Percentiles rank a stretch among this genome's conserved stretches.
These are phyloP conservation scores for Neolamprologus fasciatus DNA, from an alignment of 2,113 vertebrate genomes.

Conservation along the genomic window DNA sequence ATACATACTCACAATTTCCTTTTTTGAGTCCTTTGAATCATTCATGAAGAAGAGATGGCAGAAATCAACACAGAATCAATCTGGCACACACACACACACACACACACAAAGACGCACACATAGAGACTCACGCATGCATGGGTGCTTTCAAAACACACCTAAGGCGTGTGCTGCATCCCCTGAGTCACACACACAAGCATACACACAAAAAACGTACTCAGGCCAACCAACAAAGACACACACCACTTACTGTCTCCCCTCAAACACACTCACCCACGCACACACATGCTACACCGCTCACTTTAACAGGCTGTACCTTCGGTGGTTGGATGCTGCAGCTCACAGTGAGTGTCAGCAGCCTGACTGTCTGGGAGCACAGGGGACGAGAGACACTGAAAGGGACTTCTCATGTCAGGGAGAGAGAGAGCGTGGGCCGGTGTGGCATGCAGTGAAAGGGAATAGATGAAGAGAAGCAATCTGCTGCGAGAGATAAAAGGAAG, in stretches of 20 bases:
- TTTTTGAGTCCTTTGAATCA: constrained; percentile 27
- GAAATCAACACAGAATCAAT: constrained; percentile 29
- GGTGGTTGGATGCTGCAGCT: not conserved
- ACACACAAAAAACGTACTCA: not conserved
- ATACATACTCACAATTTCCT: constrained; percentile 1
- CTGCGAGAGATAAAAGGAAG: not conserved
- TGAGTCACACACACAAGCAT: not conserved
- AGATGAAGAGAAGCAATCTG: not conserved
- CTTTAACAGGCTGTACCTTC: not conserved
- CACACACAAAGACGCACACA: not conserved
- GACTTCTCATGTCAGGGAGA: not conserved
- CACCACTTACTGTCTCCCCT: not conserved
- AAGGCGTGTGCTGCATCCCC: not conserved
- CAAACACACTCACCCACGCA: not conserved
- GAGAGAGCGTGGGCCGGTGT: not conserved
- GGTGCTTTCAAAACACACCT: constrained; percentile 1
- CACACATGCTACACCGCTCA: not conserved
- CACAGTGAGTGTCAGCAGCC: not conserved
- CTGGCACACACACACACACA: not conserved
- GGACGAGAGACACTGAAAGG: not conserved
- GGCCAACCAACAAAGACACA: not conserved
- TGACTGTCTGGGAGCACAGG: not conserved
- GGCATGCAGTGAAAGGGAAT: not conserved
- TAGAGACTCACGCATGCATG: not conserved
- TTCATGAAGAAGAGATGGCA: constrained; percentile 43